Conservation (phyloP, 2,113 vertebrate genomes). For the Acrocephalus kingi region DNA sequence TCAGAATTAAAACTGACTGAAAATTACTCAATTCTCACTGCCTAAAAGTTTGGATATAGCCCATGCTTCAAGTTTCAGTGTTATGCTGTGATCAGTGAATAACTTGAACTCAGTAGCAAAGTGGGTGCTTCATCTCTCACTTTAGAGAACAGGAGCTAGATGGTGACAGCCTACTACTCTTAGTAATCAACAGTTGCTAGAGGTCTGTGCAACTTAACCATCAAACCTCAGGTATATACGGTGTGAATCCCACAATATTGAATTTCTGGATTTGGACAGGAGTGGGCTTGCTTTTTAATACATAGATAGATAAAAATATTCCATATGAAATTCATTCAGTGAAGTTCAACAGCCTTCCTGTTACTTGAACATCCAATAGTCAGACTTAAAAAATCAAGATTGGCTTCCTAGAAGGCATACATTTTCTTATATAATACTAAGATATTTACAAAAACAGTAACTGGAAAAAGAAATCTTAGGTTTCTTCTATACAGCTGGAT, state of each 20-base stretch:
- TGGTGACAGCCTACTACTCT: neutral
- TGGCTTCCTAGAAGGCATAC: neutral
- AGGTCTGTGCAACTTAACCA: neutral
- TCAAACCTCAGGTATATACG: neutral
- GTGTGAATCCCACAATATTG: neutral
- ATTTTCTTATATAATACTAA: neutral
- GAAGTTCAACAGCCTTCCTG: neutral
- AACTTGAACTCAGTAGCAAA: neutral
- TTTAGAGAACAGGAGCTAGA: neutral
- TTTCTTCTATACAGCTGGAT: neutral
- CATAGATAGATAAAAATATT: neutral
- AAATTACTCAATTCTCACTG: neutral
- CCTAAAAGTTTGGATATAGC: neutral
- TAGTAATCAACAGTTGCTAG: neutral
- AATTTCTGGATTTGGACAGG: neutral
- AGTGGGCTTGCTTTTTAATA: neutral
- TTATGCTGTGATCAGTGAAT: rapidly evolving
- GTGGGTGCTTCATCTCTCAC: neutral
- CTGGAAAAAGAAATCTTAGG: neutral
- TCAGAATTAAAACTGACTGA: neutral
- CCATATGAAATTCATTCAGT: neutral
- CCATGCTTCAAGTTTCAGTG: neutral
- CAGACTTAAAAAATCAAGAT: neutral
- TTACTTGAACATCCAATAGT: neutral
- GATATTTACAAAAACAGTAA: neutral